A percentile compares a stretch with the other conserved stretches of the same genome.
Evolutionary conservation across 2,888 invertebrate species (phyloP).

Genomic region (Tetrapedia diversipes): DNA sequence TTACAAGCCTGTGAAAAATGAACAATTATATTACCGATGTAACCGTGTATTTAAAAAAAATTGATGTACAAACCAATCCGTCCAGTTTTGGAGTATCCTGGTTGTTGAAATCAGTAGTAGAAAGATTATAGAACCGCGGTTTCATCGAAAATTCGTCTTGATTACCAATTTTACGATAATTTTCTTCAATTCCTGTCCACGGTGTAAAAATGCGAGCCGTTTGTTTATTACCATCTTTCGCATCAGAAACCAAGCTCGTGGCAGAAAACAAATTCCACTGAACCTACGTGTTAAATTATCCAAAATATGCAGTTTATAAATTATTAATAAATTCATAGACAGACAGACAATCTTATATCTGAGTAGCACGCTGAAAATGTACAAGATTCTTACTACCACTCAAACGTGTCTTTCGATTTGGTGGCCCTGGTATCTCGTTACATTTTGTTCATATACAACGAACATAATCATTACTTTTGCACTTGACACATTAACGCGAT

Average conservation of each 20-base stretch:
- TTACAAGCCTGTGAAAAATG: conserved; percentile 89
- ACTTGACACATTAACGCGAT: conserved; percentile 66
- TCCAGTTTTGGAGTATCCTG: conserved; percentile 96
- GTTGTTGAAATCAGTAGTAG: conserved; percentile 89
- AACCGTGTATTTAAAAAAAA: neutral
- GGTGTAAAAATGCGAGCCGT: conserved; percentile 87
- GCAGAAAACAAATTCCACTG: conserved; percentile 92
- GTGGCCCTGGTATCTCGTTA: conserved; percentile 81
- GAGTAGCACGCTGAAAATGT: conserved; percentile 59
- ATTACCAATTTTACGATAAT: conserved; percentile 86
- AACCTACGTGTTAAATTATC: conserved; percentile 82
- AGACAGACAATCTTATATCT: too few species aligned
- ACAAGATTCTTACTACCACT: conserved; percentile 81
- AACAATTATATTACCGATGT: neutral
- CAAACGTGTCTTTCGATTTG: conserved; percentile 78
- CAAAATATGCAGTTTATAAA: neutral
- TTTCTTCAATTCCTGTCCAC: conserved; percentile 91
- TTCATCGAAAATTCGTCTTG: conserved; percentile 89
- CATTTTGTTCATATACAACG: conserved; percentile 46
- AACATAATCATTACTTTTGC: conserved; percentile 75
- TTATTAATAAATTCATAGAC: neutral
- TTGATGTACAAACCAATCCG: conserved; percentile 84
- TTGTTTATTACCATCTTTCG: conserved; percentile 83
- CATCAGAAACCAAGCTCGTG: conserved; percentile 85
- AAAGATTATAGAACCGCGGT: conserved; percentile 95